Conservation (phyloP, 2,113 vertebrate species). For the Esox niger region DNA sequence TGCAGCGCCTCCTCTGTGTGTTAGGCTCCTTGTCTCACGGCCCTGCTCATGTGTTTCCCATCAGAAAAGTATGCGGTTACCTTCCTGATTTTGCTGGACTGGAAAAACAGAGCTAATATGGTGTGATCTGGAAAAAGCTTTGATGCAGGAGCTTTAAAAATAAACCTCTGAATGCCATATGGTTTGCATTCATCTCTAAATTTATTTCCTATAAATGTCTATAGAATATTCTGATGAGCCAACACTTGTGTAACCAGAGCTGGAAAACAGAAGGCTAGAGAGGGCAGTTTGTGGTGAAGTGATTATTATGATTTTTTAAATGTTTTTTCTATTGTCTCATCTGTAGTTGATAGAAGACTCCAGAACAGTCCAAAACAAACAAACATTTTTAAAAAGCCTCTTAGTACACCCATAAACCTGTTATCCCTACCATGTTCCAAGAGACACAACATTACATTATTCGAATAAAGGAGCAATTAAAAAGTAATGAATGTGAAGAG, state of each 20-base stretch:
- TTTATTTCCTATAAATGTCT: slow-evolving; percentile 99
- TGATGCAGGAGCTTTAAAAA: slow-evolving; percentile 99
- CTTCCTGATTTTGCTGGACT: slow-evolving; percentile 97
- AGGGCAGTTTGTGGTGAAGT: slow-evolving; percentile 87
- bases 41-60: slow-evolving; percentile 96
- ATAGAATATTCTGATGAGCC: slow-evolving; percentile 90
- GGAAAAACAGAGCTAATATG: slow-evolving; percentile 99
- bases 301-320: slow-evolving; percentile 79
- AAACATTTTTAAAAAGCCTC: slow-evolving; percentile 46
- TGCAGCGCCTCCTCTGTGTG: slow-evolving; percentile 73
- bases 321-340: slow-evolving; percentile 25
- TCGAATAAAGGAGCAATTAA: slow-evolving; percentile 56
- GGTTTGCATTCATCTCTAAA: slow-evolving; percentile 98
- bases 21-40: slow-evolving; percentile 74
- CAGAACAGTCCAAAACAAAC: slow-evolving; percentile 69
- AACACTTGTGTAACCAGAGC: slow-evolving; percentile 90
- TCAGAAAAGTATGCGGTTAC: slow-evolving; percentile 98
- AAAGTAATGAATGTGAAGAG: slow-evolving; percentile 47
- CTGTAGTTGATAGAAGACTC: slow-evolving; percentile 36
- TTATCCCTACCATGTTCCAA: slow-evolving; percentile 11
- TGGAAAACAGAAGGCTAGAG: slow-evolving; percentile 83
- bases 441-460: slow-evolving; percentile 36
- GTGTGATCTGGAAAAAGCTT: slow-evolving; percentile 97
- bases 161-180: slow-evolving; percentile 97
- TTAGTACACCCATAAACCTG: background rate